Evolutionary conservation across 2,888 invertebrate species (phyloP).

Genomic region (Eristalinus aeneus): DNA sequence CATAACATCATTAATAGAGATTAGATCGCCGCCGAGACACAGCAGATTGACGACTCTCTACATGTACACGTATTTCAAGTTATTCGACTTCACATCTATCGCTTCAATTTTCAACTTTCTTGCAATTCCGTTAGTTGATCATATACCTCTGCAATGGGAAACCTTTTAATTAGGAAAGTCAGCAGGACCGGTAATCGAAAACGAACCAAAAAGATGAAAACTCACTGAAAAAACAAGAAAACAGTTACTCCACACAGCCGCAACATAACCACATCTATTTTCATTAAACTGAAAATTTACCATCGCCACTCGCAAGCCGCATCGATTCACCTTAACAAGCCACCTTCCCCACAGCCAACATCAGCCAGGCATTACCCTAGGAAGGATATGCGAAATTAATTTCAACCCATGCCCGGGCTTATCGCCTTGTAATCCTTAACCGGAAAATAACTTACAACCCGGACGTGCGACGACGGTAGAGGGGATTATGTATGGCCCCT

Average conservation of each 20-base stretch:
- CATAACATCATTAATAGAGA: too few species aligned
- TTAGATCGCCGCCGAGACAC: too few species aligned
- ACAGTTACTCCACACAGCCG: background rate
- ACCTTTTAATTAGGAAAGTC: background rate
- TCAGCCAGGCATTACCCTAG: background rate
- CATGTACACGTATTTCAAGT: too few species aligned
- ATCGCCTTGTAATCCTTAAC: slow-evolving; percentile 15
- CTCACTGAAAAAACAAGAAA: background rate
- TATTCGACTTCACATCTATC: background rate
- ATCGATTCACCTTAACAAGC: background rate
- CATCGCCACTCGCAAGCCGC: background rate
- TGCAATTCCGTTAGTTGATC: background rate
- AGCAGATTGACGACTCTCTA: too few species aligned
- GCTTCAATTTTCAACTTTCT: background rate
- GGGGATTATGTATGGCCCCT: background rate
- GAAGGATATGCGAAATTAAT: slow-evolving; percentile 19
- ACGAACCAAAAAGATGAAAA: background rate
- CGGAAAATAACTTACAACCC: slow-evolving; percentile 2
- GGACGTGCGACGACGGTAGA: background rate
- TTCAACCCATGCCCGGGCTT: slow-evolving; percentile 4
- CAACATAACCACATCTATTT: background rate
- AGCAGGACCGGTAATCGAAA: background rate
- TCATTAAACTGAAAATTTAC: background rate
- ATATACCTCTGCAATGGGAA: background rate
- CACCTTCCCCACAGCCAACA: too few species aligned